Base-by-base conservation (phyloP, 1,140 invertebrate genomes). In the Anastrepha ludens region DNA sequence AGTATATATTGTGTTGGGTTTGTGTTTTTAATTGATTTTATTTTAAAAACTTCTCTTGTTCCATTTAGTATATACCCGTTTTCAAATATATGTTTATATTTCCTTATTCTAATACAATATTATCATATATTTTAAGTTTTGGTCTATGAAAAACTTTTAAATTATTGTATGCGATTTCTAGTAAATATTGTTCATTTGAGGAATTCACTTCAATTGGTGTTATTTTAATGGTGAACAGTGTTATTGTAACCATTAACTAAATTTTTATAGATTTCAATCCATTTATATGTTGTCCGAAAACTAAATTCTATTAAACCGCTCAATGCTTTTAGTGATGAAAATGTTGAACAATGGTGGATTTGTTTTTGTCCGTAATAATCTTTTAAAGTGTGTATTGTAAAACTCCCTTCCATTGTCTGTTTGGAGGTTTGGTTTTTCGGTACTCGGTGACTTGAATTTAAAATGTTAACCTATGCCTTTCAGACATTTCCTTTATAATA, bases 231-330 rank as follows among this genome's bases (percentile, higher is more conserved):
- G 92, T 94, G 94, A 86, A 88, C 88, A 59, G 89, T 91, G 86
- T 93, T 90, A 91, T 94, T 94, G 88, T 94, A 94, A 47, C 89
- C 85, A n/a, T n/a, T n/a, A n/a, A n/a, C n/a, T n/a, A n/a, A n/a
- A n/a, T n/a, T n/a, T n/a, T n/a, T n/a, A n/a, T n/a, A 89, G 7
- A 92, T 90, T 89, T 93, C 88, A 20, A 93, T 88, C 90, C 93
- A 94, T 64, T 92, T 92, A 87, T 93, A 91, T 47, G 89, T 92
- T 93, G n/a, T n/a, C n/a, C n/a, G n/a, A n/a, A n/a, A n/a, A n/a
- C n/a, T n/a, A 89, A 94, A 94, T 94, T 88, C 93, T 88, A 90
- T 94, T 94, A 86, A 94, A 94, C 15, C 86, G 86, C 78, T 87
- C 86, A 15, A 90, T n/a, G 93, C 94, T 91, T 95, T 95, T 59